Percentiles rank a stretch among this genome's conserved stretches.
Evolutionary conservation across 1,140 invertebrate species (phyloP).

Genomic region (Drosophila paulistorum): DNA sequence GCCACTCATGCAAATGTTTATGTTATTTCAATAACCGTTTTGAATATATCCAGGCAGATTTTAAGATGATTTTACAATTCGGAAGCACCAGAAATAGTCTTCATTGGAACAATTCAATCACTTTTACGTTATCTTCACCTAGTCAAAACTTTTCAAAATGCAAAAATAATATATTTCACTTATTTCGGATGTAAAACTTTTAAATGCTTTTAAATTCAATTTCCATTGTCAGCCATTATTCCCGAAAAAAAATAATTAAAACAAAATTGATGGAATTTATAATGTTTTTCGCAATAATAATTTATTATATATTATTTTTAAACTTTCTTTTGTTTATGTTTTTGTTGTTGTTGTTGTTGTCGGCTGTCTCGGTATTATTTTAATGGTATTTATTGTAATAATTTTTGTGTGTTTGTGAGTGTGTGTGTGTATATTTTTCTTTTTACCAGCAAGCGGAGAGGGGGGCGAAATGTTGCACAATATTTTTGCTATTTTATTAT

Average conservation of each 20-base stretch:
- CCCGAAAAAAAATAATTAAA: slow-evolving; percentile 38
- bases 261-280: slow-evolving; percentile 30
- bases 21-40: too few species aligned
- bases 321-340: slow-evolving; percentile 65
- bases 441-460: slow-evolving; percentile 41
- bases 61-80: too few species aligned
- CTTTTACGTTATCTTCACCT: too few species aligned
- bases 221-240: background rate
- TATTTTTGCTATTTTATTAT: slow-evolving; percentile 23
- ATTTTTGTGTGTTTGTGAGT: slow-evolving; percentile 51
- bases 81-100: too few species aligned
- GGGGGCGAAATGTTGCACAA: slow-evolving; percentile 57
- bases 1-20: too few species aligned
- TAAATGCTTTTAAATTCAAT: slow-evolving; percentile 8
- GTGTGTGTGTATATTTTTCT: background rate
- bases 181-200: too few species aligned
- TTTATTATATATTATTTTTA: slow-evolving; percentile 80
- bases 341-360: slow-evolving; percentile 49
- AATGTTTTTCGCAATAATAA: slow-evolving; percentile 74
- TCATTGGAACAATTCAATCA: too few species aligned
- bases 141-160: too few species aligned
- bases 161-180: too few species aligned
- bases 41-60: too few species aligned
- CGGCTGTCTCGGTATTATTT: slow-evolving; percentile 52
- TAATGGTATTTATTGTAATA: slow-evolving; percentile 71